These are phyloP conservation scores for Strigamia maritima DNA, from an alignment of 2,888 invertebrate species.

Conservation along the genomic window DNA sequence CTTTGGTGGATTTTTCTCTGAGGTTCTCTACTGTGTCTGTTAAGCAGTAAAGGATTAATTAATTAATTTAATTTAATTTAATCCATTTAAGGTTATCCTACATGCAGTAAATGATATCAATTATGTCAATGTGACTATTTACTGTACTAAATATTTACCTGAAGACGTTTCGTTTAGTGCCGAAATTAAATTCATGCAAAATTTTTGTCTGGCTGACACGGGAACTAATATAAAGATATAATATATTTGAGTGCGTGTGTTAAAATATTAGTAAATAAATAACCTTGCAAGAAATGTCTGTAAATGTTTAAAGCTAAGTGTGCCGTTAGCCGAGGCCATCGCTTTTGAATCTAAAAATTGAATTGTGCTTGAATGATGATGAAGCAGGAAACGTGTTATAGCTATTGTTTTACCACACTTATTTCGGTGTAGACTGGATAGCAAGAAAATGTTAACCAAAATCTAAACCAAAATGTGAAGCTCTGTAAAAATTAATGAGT, in stretches of 20 bases:
- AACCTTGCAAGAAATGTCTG: constrained; percentile 6
- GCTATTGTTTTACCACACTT: background rate
- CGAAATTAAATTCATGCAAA: background rate
- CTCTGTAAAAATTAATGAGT: background rate
- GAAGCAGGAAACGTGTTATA: no score
- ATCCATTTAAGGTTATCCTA: no score
- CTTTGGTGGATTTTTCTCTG: background rate
- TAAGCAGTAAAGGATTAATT: background rate
- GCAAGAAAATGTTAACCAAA: background rate
- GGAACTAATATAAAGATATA: background rate
- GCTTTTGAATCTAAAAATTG: background rate
- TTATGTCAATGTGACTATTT: no score
- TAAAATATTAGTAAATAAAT: background rate
- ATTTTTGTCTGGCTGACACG: background rate
- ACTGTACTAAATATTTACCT: no score
- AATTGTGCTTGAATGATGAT: background rate
- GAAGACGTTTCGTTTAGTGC: background rate
- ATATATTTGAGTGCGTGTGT: background rate
- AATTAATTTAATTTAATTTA: background rate
- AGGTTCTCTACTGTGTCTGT: background rate
- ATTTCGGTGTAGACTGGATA: background rate
- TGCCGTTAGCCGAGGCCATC: background rate
- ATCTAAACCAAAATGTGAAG: background rate
- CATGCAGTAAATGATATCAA: no score
- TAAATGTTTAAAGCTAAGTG: background rate